Evolutionary conservation across 2,797 vertebrate genomes (phyloP), one percentile per base, ranked within the genome.

Genomic region (Lagocephalus sceleratus): DNA sequence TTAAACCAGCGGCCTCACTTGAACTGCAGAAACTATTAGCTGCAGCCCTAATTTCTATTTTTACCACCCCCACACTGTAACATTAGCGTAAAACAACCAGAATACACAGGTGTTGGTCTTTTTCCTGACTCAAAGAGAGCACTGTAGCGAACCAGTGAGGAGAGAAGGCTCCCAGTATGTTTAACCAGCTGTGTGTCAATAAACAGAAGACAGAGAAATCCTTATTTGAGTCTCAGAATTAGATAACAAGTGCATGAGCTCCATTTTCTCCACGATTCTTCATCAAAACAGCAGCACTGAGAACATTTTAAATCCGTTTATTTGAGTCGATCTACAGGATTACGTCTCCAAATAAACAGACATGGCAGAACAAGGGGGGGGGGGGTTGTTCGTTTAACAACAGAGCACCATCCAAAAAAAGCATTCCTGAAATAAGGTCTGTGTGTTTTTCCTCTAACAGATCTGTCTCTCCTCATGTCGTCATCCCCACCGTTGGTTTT

Each of bases 141-240:
- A 16, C 19, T 59, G 20, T 51, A 52, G 60, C 47, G 55, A 50
- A 60, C 41, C 5, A 1, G 52, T 51, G 46, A 70, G 62, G 57
- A 58, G n/a, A 69, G 59, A 51, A 54, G 17, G 58, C 17, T 42
- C 8, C 59, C 20, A 25, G 43, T 12, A 41, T 56, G 68, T 82
- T 82, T 81, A 59, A 81, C 63, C 76, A 79, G 65, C 73, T 82
- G 56, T 29, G 56, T 46, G 73, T 60, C 64, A 60, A 70, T 44
- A 39, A 73, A 56, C 49, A 45, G 22, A 20, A 59, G 32, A 35
- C 32, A 35, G 32, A 35, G 32, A 35, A 35, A 35, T 35, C 11
- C 32, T 35, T 35, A 35, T 35, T 35, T 10, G 11, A 35, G 11
- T 14, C 32, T 35, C 32, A 12, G 12, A 11, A 35, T 35, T 35